Percentiles rank a stretch among this genome's conserved stretches.
Conservation (phyloP, 2,797 vertebrate genomes). For the Sylvilagus floridanus region DNA sequence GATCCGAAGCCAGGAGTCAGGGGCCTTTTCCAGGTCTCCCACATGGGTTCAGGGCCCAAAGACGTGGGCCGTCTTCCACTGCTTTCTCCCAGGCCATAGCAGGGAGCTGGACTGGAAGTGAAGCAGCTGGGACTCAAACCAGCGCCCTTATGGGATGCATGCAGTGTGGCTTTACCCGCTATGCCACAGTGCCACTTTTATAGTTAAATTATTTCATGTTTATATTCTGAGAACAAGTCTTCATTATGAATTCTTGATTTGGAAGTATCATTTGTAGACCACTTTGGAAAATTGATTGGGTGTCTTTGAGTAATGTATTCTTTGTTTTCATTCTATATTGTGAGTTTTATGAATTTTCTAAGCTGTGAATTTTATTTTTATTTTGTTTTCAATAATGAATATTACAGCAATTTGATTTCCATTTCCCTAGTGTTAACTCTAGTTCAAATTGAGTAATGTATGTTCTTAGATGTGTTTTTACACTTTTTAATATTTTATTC, state of each 20-base stretch:
- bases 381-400: conserved; percentile 50
- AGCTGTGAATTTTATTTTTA: conserved; percentile 43
- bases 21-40: too few species aligned
- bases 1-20: too few species aligned
- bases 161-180: too few species aligned
- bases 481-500: conserved; percentile 2
- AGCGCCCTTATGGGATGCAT: too few species aligned
- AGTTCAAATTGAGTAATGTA: conserved; percentile 14
- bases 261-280: background rate
- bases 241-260: conserved; percentile 58
- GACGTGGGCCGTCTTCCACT: too few species aligned
- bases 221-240: conserved; percentile 54
- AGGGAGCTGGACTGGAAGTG: too few species aligned
- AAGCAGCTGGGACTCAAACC: too few species aligned
- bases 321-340: conserved; percentile 50
- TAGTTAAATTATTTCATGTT: conserved; percentile 43
- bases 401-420: conserved; percentile 59
- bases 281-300: background rate
- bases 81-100: too few species aligned
- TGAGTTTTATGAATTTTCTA: background rate
- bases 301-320: background rate
- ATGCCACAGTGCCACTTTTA: background rate
- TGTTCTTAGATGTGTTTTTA: conserved; percentile 49
- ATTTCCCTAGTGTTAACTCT: conserved; percentile 61
- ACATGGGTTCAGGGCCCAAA: too few species aligned